Evolutionary conservation across 2,888 invertebrate species (phyloP).

Genomic region (Xestoiulus laeticollis): DNA sequence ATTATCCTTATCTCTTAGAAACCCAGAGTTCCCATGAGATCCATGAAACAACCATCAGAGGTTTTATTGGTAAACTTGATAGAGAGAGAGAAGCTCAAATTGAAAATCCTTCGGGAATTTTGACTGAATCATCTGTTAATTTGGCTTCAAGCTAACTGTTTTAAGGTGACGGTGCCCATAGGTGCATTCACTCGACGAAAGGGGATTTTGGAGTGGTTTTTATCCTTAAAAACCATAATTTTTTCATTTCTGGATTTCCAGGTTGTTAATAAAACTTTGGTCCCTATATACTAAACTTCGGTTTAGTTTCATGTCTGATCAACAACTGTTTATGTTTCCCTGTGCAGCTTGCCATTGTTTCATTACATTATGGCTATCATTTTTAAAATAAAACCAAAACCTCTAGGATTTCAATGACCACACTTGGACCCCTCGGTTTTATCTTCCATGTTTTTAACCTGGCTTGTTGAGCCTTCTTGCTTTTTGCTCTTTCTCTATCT

Average conservation of each 20-base stretch:
- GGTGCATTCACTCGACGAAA: constrained; percentile 1
- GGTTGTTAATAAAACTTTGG: too few species aligned
- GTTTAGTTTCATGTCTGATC: too few species aligned
- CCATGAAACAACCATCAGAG: not conserved
- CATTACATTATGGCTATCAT: not conserved
- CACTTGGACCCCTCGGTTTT: not conserved
- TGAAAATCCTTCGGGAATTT: constrained; percentile 9
- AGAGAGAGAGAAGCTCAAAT: not conserved
- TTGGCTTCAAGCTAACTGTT: not conserved
- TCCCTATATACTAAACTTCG: too few species aligned
- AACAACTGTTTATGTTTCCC: too few species aligned
- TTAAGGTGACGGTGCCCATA: not conserved
- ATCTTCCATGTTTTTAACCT: not conserved
- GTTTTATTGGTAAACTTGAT: not conserved
- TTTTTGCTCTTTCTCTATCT: not conserved
- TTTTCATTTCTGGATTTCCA: too few species aligned
- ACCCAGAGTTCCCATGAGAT: not conserved
- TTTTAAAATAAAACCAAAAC: not conserved
- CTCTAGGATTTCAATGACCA: not conserved
- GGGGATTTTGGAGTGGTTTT: not conserved
- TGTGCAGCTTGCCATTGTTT: not conserved
- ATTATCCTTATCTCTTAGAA: not conserved
- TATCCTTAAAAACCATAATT: not conserved
- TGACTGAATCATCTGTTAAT: not conserved
- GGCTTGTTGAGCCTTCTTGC: not conserved